Percentiles rank a stretch among this genome's conserved stretches.
These are phyloP conservation scores for Pheosia gnoma DNA, from an alignment of 2,888 invertebrate genomes.

Conservation along the genomic window DNA sequence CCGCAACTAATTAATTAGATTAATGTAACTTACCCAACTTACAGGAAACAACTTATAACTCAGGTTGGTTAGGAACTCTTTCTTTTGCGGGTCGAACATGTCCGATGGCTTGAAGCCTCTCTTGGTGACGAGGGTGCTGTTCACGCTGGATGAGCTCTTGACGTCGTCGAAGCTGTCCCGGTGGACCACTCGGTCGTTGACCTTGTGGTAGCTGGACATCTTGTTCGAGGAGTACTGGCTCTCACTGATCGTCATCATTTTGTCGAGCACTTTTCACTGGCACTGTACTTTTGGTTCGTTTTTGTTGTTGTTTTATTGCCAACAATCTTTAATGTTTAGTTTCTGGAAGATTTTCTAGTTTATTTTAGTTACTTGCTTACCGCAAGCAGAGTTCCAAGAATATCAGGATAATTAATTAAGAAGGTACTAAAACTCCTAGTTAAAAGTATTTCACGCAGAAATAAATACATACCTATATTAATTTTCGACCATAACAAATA, in stretches of 20 bases:
- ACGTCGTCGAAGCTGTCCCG: slow-evolving; percentile 77
- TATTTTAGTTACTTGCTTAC: no score
- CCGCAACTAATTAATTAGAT: slow-evolving; percentile 44
- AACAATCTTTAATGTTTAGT: no score
- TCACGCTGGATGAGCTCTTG: slow-evolving; percentile 77
- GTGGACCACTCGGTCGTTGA: slow-evolving; percentile 78
- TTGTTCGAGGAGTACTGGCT: slow-evolving; percentile 81
- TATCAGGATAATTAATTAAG: no score
- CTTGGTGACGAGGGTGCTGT: slow-evolving; percentile 87
- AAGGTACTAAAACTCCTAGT: no score
- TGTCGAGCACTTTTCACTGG: slow-evolving; percentile 36
- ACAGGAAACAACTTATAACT: slow-evolving; percentile 93
- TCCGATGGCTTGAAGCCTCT: slow-evolving; percentile 95
- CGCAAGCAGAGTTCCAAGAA: no score
- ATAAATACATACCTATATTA: no score
- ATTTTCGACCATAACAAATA: no score
- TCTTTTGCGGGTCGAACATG: slow-evolving; percentile 91
- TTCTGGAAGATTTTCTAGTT: no score
- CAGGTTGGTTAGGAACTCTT: slow-evolving; percentile 90
- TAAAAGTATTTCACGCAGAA: no score
- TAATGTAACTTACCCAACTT: slow-evolving; percentile 88
- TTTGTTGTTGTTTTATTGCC: background rate
- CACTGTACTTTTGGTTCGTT: slow-evolving; percentile 22
- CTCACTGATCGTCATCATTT: slow-evolving; percentile 83
- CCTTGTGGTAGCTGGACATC: slow-evolving; percentile 77